Conservation (phyloP, 2,113 vertebrate genomes). For the Pachycephala philippinensis region DNA sequence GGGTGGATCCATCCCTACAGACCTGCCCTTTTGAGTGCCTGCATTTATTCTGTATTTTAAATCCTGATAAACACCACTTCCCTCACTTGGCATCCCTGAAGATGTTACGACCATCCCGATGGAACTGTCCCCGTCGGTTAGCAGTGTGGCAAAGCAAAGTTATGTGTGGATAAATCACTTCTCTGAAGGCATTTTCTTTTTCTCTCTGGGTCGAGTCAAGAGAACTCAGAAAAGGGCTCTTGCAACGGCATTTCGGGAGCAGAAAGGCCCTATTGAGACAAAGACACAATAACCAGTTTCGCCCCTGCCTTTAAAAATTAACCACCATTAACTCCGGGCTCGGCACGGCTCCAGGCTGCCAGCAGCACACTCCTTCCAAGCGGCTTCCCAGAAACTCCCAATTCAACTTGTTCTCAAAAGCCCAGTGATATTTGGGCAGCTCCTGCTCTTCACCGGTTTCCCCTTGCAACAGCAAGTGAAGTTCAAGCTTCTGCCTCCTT, state of each 20-base stretch:
- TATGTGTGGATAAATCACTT: background rate
- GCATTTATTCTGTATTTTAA: background rate
- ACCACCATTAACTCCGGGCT: constrained; percentile 48
- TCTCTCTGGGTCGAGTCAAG: background rate
- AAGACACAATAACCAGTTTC: constrained; percentile 24
- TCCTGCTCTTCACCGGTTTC: background rate
- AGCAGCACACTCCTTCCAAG: constrained; percentile 41
- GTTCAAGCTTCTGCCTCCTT: background rate
- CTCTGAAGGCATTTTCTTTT: background rate
- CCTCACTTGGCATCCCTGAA: background rate
- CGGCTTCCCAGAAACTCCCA: constrained; percentile 32
- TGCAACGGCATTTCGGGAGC: constrained; percentile 6
- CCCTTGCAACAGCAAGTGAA: background rate
- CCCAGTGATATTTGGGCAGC: background rate
- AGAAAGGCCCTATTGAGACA: constrained; percentile 43
- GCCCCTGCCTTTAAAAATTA: constrained; percentile 62
- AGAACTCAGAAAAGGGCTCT: background rate
- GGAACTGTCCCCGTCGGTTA: background rate
- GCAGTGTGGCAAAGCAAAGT: background rate
- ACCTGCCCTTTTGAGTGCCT: background rate
- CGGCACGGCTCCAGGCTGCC: constrained; percentile 26
- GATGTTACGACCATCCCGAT: rapidly evolving
- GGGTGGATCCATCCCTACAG: background rate
- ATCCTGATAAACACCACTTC: background rate
- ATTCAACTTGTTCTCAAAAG: constrained; percentile 44